Base-by-base conservation (phyloP, 2,888 invertebrate genomes). In the Cyclophora punctaria region DNA sequence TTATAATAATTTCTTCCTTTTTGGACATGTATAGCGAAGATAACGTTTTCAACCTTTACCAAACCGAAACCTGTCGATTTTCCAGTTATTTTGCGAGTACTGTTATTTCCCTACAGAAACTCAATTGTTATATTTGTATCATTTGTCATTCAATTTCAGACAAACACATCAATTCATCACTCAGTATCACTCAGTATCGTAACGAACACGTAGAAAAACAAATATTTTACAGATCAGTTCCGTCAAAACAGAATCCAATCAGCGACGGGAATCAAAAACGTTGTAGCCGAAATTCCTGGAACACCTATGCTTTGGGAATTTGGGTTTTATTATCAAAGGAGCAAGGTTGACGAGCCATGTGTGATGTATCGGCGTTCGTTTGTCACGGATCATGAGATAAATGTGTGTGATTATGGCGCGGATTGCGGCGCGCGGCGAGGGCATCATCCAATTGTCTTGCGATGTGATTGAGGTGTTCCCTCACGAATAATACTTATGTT, bases 181-280 rank as follows among this genome's bases (percentile, higher is more conserved):
- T 48, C 53, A 50, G 41, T 47, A 48, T 62, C 56, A 56, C 51
- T 48, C 53, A 50, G 41, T 47, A 50, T 41, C 40, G 52, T 45
- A 53, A 43, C 42, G 48, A 54, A 51, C 49, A 40, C 34, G 45
- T 48, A 50, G 48, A 51, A 52, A 60, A 53, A 51, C 54, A 55
- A 50, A 59, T 53, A 49, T 48, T 59, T 60, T 58, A 73, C 73
- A 70, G 70, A 73, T 72, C 73, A 69, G 54, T 57, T 56, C 47
- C 56, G 70, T 74, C 73, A 77, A 68, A 79, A 78, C 78, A 75
- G 64, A 75, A 77, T 71, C 76, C 77, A 79, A 82, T 81, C 80
- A 79, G 68, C 65, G 67, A 59, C 59, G 55, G 57, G 59, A 62
- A 54, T 51, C 44, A 44, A 44, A 44, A 33, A 44, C 44, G 34